Evolutionary conservation across 1,140 invertebrate species (phyloP), one percentile per base, ranked within the genome.

Genomic region (Magallana ariakensis): DNA sequence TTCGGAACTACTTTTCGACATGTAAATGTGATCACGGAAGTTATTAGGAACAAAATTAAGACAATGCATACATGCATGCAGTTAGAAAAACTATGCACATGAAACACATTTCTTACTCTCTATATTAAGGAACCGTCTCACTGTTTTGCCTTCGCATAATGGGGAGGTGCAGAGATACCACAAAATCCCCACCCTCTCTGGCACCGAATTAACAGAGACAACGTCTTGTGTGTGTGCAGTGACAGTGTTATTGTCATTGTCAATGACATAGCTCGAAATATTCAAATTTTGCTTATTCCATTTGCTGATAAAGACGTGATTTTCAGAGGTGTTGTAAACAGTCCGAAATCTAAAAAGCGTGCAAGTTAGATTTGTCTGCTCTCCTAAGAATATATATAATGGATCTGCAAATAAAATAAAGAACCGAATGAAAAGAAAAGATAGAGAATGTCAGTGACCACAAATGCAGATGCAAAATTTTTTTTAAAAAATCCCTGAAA

Each of bases 281-380:
- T 9, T 26, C 66, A 75, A 33, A 75, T 33, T 26, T 1, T 75
- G 66, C 11, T 22, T 7, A 33, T 70, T 22, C 62, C 62, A 70
- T 13, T 11, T 75, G 11, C 9, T 75, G 22, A 75, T 75, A 33
- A 3, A 7, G 22, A 75, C 33, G 22, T 26, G 10, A 75, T 75
- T 75, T 75, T 75, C 26, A 26, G 22, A 75, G 15, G 66, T 15
- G 33, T 33, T 33, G 66, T 26, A 11, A 75, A 13, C 22, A 26
- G 66, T 22, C 33, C 66, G 10, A 13, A 26, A 75, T 26, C 66
- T 75, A 75, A 10, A 10, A 75, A 75, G 66, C 22, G 66, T 75
- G 66, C 66, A 75, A 75, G 66, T 26, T 19, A 75, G 15, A 75
- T 75, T 75, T 26, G 33, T 75, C 66, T 75, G 19, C 11, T 75